phyloP scores from a whole-genome alignment of 2,888 invertebrate species.

The Gandaritis pyraliata region DNA sequence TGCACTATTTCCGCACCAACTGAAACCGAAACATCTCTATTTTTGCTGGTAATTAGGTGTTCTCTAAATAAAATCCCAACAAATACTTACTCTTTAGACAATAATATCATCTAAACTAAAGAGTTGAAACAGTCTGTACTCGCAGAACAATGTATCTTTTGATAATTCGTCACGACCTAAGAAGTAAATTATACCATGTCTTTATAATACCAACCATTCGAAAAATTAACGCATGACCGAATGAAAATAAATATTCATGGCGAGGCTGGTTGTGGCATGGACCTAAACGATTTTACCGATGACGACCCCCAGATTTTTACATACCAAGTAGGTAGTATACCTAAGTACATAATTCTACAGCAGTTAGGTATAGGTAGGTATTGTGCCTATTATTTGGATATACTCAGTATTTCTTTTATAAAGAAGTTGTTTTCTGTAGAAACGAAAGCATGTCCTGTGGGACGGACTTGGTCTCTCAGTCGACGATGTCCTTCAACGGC shows the following conservation, averaged over 20 bases:
- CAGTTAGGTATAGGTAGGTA: neutral
- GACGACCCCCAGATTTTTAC: too few relatives aligned
- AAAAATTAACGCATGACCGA: slow-evolving; percentile 21
- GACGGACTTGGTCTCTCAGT: too few relatives aligned
- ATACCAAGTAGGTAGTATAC: neutral
- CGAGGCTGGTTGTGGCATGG: too few relatives aligned
- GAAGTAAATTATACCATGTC: slow-evolving; percentile 22
- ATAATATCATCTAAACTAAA: too few relatives aligned
- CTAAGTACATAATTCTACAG: neutral
- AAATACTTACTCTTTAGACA: too few relatives aligned
- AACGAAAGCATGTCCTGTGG: too few relatives aligned
- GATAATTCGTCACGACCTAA: slow-evolving; percentile 24
- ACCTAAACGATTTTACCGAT: too few relatives aligned
- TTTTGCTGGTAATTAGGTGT: neutral
- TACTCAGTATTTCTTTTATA: too few relatives aligned
- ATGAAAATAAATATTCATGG: slow-evolving; percentile 29
- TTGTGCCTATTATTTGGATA: too few relatives aligned
- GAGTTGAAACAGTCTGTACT: too few relatives aligned
- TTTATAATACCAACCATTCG: slow-evolving; percentile 30
- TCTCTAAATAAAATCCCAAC: neutral
- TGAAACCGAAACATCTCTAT: slow-evolving; percentile 14
- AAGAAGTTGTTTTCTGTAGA: too few relatives aligned
- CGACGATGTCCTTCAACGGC: too few relatives aligned
- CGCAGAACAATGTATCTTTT: slow-evolving; percentile 15
- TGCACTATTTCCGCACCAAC: slow-evolving; percentile 22